Percentiles rank a stretch among this genome's conserved stretches.
These are phyloP conservation scores for Nesidiocoris tenuis DNA, from an alignment of 2,888 invertebrate species.

Conservation along the genomic window DNA sequence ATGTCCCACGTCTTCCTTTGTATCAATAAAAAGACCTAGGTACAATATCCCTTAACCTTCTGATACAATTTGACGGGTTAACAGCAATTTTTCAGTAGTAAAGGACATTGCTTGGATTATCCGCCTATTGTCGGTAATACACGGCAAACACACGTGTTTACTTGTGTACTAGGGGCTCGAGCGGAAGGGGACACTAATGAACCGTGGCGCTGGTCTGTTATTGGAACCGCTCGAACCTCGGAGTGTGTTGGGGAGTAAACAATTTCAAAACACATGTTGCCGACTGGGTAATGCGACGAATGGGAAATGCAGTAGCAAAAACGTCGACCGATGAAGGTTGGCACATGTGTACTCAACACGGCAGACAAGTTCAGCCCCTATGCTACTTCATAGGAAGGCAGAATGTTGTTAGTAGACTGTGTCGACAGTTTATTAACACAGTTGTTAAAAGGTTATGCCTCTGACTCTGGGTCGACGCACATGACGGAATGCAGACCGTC, in stretches of 20 bases:
- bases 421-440: neutral
- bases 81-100: no score
- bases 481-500: neutral
- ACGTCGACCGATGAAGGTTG: neutral
- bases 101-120: no score
- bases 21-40: no score
- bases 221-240: constrained; percentile 13
- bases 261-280: constrained; percentile 28
- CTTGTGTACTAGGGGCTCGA: neutral
- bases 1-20: no score
- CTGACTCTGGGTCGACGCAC: no score
- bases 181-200: constrained; percentile 3
- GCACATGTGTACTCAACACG: no score
- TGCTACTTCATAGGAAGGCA: neutral
- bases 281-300: neutral
- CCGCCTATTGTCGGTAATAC: no score
- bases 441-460: neutral
- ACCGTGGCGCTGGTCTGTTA: constrained; percentile 12
- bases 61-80: no score
- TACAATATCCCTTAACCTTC: no score
- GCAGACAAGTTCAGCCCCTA: neutral
- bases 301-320: constrained; percentile 11
- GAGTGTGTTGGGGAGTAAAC: constrained; percentile 29
- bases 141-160: no score
- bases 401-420: no score